Evolutionary conservation across 2,888 invertebrate species (phyloP).

Genomic region (Anoplius nigerrimus): DNA sequence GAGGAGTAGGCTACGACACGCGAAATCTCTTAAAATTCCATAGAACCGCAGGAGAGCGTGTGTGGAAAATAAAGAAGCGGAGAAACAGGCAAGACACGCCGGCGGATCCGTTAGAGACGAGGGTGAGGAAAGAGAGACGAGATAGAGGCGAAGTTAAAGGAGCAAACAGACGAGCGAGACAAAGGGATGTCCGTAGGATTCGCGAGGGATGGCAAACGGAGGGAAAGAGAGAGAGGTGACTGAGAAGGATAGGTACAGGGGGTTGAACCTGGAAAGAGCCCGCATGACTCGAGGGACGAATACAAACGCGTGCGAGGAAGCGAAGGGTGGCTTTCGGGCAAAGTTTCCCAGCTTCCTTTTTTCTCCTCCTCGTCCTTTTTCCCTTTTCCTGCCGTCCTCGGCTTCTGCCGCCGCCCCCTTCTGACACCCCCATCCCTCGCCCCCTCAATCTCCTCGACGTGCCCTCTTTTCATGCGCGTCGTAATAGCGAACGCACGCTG

Average conservation of each 20-base stretch:
- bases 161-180: neutral
- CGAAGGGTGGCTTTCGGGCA: slow-evolving; percentile 8
- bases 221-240: neutral
- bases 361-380: neutral
- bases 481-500: slow-evolving; percentile 8
- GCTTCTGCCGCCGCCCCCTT: neutral
- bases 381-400: neutral
- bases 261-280: neutral
- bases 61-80: slow-evolving; percentile 3
- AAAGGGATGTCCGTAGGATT: slow-evolving; percentile 15
- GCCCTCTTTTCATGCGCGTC: slow-evolving; percentile 3
- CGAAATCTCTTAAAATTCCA: slow-evolving; percentile 2
- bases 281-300: neutral
- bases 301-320: neutral
- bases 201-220: slow-evolving; percentile 22
- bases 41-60: slow-evolving; percentile 3
- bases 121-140: neutral
- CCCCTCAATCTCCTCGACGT: neutral
- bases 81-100: neutral
- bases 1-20: neutral
- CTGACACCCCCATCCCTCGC: neutral
- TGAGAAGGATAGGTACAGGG: neutral
- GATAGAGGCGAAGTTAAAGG: neutral
- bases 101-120: no score
- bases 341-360: slow-evolving; percentile 7